Evolutionary conservation across 2,113 vertebrate genomes (phyloP).

Genomic region (Pelmatolapia mariae): DNA sequence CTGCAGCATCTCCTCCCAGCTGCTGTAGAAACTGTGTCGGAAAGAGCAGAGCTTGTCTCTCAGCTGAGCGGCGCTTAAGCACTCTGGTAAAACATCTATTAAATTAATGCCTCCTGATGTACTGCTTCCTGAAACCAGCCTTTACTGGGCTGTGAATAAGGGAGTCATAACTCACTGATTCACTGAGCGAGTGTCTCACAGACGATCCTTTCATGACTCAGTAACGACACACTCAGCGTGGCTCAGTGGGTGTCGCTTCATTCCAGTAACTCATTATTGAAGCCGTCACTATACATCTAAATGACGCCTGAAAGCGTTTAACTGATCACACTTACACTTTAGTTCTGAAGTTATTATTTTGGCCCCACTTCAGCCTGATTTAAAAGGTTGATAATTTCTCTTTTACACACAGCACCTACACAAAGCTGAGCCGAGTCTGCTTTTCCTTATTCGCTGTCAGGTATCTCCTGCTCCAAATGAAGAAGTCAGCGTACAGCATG

Average conservation of each 20-base stretch:
- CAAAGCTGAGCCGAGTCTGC: not conserved
- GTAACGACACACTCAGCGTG: not conserved
- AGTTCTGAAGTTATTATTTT: not conserved
- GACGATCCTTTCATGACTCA: not conserved
- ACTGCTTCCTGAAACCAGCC: slow-evolving; percentile 10
- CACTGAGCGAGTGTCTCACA: not conserved
- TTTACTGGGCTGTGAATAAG: not conserved
- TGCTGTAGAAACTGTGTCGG: not conserved
- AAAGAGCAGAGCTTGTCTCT: not conserved
- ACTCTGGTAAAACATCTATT: not conserved
- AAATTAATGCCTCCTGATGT: not conserved
- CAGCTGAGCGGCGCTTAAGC: not conserved
- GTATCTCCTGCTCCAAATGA: not conserved
- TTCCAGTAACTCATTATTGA: not conserved
- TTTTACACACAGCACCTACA: not conserved
- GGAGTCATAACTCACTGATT: slow-evolving; percentile 1
- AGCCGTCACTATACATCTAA: not conserved
- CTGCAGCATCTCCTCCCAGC: not conserved
- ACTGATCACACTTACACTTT: not conserved
- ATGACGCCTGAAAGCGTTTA: not conserved
- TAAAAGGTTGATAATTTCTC: not conserved
- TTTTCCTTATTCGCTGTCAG: not conserved
- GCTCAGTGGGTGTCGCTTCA: not conserved
- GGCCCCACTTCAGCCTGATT: not conserved
- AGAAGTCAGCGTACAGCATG: not conserved